Conservation (phyloP, 1,140 invertebrate species). For the Pseudomyrmex pallidus region DNA sequence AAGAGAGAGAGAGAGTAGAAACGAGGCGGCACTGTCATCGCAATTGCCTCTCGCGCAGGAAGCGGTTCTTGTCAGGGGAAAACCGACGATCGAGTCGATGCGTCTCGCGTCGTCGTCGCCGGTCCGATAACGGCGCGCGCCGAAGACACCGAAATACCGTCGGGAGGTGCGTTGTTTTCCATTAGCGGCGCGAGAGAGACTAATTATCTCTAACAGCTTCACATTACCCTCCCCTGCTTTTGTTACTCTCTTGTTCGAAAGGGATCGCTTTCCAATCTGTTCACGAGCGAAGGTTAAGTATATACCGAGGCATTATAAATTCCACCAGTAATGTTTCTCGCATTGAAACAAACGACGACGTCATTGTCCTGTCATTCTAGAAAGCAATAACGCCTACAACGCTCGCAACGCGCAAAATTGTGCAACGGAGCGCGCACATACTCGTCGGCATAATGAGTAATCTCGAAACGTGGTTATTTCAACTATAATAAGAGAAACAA, state of each 20-base stretch:
- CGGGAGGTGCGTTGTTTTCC: constrained; percentile 4
- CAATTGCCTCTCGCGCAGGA: constrained; percentile 28
- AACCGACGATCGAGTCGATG: constrained; percentile 14
- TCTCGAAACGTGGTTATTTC: neutral
- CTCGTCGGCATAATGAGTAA: neutral
- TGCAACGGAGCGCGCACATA: neutral
- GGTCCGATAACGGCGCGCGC: constrained; percentile 15
- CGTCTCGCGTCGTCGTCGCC: constrained; percentile 4
- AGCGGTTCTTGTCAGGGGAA: neutral
- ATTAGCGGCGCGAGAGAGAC: constrained; percentile 26
- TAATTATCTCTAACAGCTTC: constrained; percentile 33
- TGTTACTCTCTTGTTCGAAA: neutral
- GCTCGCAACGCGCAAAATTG: constrained; percentile 1
- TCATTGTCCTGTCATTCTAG: constrained; percentile 21
- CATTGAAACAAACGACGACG: constrained; percentile 2
- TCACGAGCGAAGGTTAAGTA: constrained; percentile 35
- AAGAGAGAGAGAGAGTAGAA: neutral
- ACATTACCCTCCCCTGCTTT: neutral
- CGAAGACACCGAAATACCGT: neutral
- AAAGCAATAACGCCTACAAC: neutral
- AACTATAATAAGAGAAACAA: neutral
- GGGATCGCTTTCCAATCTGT: constrained; percentile 42
- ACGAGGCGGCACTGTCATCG: constrained; percentile 45
- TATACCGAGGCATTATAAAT: neutral
- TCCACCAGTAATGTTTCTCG: neutral